phyloP scores from a whole-genome alignment of 2,113 vertebrate species.

The Probosciger aterrimus region DNA sequence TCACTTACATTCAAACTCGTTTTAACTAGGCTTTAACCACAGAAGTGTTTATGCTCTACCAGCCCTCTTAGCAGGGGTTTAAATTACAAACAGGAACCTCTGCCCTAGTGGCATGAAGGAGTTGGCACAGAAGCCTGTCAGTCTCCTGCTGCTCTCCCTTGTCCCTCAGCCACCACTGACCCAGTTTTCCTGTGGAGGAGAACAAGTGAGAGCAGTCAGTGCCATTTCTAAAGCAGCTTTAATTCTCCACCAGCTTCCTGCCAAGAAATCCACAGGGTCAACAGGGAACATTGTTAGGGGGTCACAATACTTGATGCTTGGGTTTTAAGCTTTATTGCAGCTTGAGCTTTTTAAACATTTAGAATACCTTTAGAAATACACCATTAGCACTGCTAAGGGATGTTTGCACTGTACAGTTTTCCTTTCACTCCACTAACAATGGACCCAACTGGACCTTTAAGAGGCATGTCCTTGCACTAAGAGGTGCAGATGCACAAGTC shows the following conservation, averaged over 20 bases:
- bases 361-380: background rate
- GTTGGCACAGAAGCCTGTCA: background rate
- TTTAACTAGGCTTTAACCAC: background rate
- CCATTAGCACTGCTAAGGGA: background rate
- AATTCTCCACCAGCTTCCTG: background rate
- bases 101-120: background rate
- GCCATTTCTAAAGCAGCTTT: background rate
- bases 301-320: background rate
- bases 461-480: background rate
- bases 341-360: background rate
- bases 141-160: background rate
- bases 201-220: background rate
- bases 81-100: background rate
- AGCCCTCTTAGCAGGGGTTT: background rate
- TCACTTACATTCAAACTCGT: background rate
- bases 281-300: background rate
- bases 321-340: background rate
- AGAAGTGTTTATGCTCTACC: background rate
- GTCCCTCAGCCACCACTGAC: background rate
- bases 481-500: background rate
- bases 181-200: background rate
- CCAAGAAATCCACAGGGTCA: constrained; percentile 9
- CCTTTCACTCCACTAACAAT: background rate
- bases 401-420: background rate
- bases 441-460: background rate